Conservation (phyloP, 2,113 vertebrate species). For the Actenoides lindsayi region DNA sequence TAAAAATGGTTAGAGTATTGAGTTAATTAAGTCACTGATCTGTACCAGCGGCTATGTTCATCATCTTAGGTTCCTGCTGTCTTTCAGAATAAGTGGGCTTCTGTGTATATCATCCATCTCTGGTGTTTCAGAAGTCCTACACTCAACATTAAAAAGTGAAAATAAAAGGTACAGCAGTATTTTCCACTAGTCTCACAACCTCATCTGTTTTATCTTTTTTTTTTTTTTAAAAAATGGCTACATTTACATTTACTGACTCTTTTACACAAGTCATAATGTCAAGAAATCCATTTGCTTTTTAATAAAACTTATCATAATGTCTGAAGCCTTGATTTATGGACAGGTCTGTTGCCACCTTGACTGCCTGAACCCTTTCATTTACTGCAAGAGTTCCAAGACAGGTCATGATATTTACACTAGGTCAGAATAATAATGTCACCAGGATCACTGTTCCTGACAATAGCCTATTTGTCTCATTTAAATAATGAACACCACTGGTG, state of each 20-base stretch:
- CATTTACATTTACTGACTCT: constrained; percentile 54
- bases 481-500: constrained; percentile 81
- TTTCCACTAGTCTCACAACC: neutral
- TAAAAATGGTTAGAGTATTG: constrained; percentile 28
- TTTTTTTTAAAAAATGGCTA: constrained; percentile 27
- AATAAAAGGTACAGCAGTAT: neutral
- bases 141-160: constrained; percentile 1
- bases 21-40: constrained; percentile 25
- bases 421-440: constrained; percentile 81
- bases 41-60: neutral
- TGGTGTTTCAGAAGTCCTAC: constrained; percentile 6
- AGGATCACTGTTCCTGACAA: constrained; percentile 71
- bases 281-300: constrained; percentile 74
- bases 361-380: constrained; percentile 72
- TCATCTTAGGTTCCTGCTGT: neutral
- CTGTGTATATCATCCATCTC: neutral
- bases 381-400: constrained; percentile 69
- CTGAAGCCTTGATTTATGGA: constrained; percentile 79
- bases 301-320: constrained; percentile 75
- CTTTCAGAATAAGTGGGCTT: neutral
- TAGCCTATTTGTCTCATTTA: constrained; percentile 85
- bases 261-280: constrained; percentile 72
- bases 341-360: constrained; percentile 68
- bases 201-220: constrained; percentile 25
- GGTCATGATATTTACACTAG: constrained; percentile 84